Conservation (phyloP, 2,888 invertebrate species). For the Agapostemon virescens region DNA sequence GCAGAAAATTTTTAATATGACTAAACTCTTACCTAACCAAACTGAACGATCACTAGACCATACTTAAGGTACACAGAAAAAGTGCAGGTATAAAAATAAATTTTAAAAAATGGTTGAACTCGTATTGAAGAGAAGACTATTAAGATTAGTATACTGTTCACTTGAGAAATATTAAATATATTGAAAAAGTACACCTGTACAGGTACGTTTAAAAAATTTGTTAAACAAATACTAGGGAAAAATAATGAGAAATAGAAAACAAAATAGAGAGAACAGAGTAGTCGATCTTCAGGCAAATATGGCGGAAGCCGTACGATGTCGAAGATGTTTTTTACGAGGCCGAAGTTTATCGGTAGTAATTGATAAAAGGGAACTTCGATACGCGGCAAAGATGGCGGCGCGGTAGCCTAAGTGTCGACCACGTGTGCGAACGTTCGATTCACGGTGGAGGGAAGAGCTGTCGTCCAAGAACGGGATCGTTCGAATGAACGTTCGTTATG, state of each 20-base stretch:
- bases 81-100: too few species aligned
- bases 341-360: background rate
- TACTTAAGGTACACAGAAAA: too few species aligned
- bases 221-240: too few species aligned
- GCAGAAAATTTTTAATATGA: too few species aligned
- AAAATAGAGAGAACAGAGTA: background rate
- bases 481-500: constrained; percentile 43
- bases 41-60: too few species aligned
- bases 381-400: background rate
- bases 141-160: too few species aligned
- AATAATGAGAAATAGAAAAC: too few species aligned
- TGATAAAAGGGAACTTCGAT: constrained; percentile 12
- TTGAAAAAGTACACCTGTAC: too few species aligned
- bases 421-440: background rate
- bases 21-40: too few species aligned
- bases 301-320: background rate
- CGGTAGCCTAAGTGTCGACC: background rate
- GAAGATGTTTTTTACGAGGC: background rate
- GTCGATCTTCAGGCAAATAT: background rate
- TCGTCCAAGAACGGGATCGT: constrained; percentile 12
- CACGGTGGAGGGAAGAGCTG: constrained; percentile 26
- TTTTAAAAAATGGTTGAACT: too few species aligned
- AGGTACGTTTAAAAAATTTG: background rate
- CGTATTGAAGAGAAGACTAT: too few species aligned
- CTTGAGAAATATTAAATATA: too few species aligned